Evolutionary conservation across 2,888 invertebrate genomes (phyloP).

Genomic region (Steromphala cineraria): DNA sequence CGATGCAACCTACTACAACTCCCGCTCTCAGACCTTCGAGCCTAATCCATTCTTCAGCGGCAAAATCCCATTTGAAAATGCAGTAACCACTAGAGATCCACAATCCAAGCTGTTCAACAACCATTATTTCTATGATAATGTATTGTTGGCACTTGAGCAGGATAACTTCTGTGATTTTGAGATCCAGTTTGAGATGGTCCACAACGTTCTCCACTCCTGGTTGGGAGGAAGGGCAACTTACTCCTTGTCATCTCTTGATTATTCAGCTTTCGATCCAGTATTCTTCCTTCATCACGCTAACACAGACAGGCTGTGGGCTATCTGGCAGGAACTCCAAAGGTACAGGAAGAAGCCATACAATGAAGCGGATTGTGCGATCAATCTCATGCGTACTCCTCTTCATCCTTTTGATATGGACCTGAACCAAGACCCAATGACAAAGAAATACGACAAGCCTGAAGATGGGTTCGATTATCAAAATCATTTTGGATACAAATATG

Average conservation of each 20-base stretch:
- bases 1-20: constrained; percentile 42
- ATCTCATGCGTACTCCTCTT: constrained; percentile 32
- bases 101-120: constrained; percentile 28
- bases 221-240: constrained; percentile 36
- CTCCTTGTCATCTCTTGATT: constrained; percentile 38
- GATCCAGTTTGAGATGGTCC: constrained; percentile 30
- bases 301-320: constrained; percentile 39
- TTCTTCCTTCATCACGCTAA: constrained; percentile 44
- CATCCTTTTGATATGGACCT: constrained; percentile 29
- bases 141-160: constrained; percentile 28
- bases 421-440: constrained; percentile 31
- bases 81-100: constrained; percentile 27
- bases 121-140: constrained; percentile 26
- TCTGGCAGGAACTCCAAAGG: constrained; percentile 36
- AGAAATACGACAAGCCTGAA: constrained; percentile 25
- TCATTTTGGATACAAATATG: constrained; percentile 31
- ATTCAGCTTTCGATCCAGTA: constrained; percentile 41
- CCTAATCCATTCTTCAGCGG: constrained; percentile 39
- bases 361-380: constrained; percentile 33
- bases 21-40: constrained; percentile 29
- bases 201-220: constrained; percentile 38
- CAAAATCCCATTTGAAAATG: constrained; percentile 22
- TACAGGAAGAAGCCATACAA: constrained; percentile 31
- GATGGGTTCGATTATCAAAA: constrained; percentile 37
- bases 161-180: constrained; percentile 34